phyloP scores from a whole-genome alignment of 2,888 invertebrate species.

The Matsumyia berberina region DNA sequence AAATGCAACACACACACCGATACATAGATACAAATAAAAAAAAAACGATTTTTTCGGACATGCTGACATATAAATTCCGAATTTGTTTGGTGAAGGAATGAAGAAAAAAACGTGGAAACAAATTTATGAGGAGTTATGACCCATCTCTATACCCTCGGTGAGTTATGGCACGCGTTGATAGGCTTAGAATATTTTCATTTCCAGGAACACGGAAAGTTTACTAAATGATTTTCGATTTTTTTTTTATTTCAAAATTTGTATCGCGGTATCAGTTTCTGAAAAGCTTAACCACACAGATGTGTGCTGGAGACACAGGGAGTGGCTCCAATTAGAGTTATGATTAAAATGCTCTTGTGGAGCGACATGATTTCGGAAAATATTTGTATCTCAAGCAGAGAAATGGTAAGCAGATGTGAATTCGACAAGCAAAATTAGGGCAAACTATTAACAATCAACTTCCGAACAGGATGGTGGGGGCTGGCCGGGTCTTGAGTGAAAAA shows the following conservation, averaged over 20 bases:
- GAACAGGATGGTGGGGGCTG: background rate
- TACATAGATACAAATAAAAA: constrained; percentile 14
- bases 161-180: constrained; percentile 68
- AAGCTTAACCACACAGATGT: constrained; percentile 26
- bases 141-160: constrained; percentile 56
- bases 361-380: constrained; percentile 15
- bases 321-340: constrained; percentile 60
- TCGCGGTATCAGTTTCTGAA: constrained; percentile 36
- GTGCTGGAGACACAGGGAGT: background rate
- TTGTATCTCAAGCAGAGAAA: constrained; percentile 37
- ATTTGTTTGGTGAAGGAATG: constrained; percentile 33
- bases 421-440: constrained; percentile 64
- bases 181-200: constrained; percentile 65
- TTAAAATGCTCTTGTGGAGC: constrained; percentile 42
- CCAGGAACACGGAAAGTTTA: constrained; percentile 43
- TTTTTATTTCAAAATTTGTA: constrained; percentile 44
- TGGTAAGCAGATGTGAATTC: constrained; percentile 66
- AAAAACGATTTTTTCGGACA: constrained; percentile 60
- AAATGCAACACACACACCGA: constrained; percentile 18
- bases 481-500: constrained; percentile 14
- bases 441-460: constrained; percentile 54
- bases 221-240: constrained; percentile 64
- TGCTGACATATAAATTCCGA: constrained; percentile 62
- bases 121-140: constrained; percentile 75
- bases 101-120: constrained; percentile 32